A percentile compares a stretch with the other conserved stretches of the same genome.
Evolutionary conservation across 2,113 vertebrate species (phyloP).

Genomic region (Rhadina sibilatrix): DNA sequence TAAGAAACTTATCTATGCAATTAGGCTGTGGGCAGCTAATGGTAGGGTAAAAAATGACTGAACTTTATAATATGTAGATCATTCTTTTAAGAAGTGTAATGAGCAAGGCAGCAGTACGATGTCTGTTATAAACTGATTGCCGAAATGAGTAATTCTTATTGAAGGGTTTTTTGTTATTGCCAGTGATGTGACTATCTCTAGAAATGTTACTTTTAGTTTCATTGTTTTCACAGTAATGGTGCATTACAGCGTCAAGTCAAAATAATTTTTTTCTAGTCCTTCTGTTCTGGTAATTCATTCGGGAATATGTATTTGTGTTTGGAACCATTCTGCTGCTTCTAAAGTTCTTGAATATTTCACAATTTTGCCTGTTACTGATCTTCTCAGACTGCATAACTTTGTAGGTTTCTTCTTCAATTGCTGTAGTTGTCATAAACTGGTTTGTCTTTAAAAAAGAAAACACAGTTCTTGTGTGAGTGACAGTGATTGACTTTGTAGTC

Average conservation of each 20-base stretch:
- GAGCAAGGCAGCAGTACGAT: constrained; percentile 24
- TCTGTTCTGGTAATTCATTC: constrained; percentile 70
- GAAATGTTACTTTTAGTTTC: constrained; percentile 67
- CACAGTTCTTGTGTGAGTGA: background rate
- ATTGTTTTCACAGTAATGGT: constrained; percentile 70
- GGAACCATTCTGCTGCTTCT: constrained; percentile 7
- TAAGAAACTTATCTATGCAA: background rate
- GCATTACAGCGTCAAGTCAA: constrained; percentile 70
- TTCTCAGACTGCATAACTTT: constrained; percentile 1
- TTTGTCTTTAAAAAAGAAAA: background rate
- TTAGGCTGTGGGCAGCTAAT: constrained; percentile 10
- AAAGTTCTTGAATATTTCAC: constrained; percentile 50
- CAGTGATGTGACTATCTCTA: constrained; percentile 55
- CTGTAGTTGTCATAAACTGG: background rate
- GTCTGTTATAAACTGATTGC: constrained; percentile 43
- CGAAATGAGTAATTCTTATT: constrained; percentile 53
- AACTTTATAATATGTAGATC: constrained; percentile 3
- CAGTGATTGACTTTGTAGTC: background rate
- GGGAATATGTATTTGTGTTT: constrained; percentile 63
- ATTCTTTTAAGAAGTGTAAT: constrained; percentile 18
- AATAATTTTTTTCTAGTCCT: constrained; percentile 62
- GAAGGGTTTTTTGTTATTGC: constrained; percentile 39
- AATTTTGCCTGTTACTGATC: constrained; percentile 55
- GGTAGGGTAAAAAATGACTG: background rate
- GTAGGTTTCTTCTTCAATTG: background rate